These are phyloP conservation scores for Malaclemys terrapin DNA, from an alignment of 2,113 vertebrate genomes.

Conservation along the genomic window DNA sequence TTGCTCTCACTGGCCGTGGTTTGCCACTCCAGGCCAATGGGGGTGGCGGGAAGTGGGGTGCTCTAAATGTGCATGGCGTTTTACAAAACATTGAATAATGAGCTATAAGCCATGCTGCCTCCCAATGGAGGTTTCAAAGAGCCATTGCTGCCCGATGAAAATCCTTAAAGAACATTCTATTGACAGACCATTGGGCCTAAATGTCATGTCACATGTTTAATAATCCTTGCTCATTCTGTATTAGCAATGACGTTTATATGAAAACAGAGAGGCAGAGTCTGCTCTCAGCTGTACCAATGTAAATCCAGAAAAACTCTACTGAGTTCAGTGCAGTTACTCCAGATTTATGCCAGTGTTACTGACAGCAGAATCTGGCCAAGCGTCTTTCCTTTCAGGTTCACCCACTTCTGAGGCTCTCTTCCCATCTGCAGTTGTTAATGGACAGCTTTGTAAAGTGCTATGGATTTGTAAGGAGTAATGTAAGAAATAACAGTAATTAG, in stretches of 20 bases:
- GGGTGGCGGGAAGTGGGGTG: background rate
- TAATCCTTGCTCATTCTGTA: background rate
- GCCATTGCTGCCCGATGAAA: background rate
- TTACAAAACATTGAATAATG: background rate
- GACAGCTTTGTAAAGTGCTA: background rate
- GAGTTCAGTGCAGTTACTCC: background rate
- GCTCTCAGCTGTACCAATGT: background rate
- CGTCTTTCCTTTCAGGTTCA: too few relatives aligned
- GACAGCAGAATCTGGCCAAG: background rate
- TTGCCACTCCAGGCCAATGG: too few relatives aligned
- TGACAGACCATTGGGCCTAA: background rate
- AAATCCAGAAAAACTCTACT: background rate
- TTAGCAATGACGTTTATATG: background rate
- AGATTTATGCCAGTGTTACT: background rate
- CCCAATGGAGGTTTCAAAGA: background rate
- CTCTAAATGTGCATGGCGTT: background rate
- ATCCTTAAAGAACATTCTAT: background rate
- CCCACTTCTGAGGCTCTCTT: background rate
- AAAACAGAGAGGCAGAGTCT: background rate
- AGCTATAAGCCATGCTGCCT: background rate
- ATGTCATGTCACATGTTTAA: background rate
- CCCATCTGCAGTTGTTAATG: too few relatives aligned
- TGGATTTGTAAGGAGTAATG: background rate
- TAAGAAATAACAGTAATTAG: background rate
- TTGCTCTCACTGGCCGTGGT: too few relatives aligned